phyloP scores from a whole-genome alignment of 2,888 invertebrate species.

The Trachelus stipa region DNA sequence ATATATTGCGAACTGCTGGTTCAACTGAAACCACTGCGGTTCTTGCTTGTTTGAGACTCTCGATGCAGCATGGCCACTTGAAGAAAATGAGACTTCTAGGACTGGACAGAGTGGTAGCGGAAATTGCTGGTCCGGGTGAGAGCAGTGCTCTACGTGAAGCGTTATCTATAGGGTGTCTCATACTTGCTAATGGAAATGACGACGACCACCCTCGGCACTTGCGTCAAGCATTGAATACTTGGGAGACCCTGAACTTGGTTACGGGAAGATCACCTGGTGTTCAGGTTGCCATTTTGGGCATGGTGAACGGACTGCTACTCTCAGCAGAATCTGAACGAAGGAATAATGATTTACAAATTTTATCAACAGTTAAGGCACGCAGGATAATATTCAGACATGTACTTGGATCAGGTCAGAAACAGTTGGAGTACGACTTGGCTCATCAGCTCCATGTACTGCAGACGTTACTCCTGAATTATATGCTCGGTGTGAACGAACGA shows the following conservation, averaged over 20 bases:
- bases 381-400: constrained; percentile 21
- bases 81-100: constrained; percentile 15
- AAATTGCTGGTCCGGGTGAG: constrained; percentile 22
- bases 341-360: constrained; percentile 11
- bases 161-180: constrained; percentile 14
- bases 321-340: constrained; percentile 12
- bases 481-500: constrained; percentile 12
- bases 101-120: constrained; percentile 19
- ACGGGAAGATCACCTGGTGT: constrained; percentile 14
- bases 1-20: constrained; percentile 10
- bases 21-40: constrained; percentile 16
- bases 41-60: constrained; percentile 20
- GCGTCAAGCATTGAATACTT: constrained; percentile 13
- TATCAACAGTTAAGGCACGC: constrained; percentile 7
- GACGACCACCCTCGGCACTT: constrained; percentile 5
- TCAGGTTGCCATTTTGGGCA: constrained; percentile 20
- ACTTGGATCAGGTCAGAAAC: constrained; percentile 19
- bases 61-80: constrained; percentile 20
- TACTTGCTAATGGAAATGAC: constrained; percentile 10
- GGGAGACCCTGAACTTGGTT: constrained; percentile 18
- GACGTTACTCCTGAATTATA: constrained; percentile 20
- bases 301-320: constrained; percentile 18
- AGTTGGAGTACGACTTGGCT: constrained; percentile 12
- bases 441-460: constrained; percentile 21
- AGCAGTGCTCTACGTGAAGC: constrained; percentile 17